Evolutionary conservation across 1,140 invertebrate genomes (phyloP), one percentile per base, ranked within the genome.

Genomic region (Macrocentrus cingulum): DNA sequence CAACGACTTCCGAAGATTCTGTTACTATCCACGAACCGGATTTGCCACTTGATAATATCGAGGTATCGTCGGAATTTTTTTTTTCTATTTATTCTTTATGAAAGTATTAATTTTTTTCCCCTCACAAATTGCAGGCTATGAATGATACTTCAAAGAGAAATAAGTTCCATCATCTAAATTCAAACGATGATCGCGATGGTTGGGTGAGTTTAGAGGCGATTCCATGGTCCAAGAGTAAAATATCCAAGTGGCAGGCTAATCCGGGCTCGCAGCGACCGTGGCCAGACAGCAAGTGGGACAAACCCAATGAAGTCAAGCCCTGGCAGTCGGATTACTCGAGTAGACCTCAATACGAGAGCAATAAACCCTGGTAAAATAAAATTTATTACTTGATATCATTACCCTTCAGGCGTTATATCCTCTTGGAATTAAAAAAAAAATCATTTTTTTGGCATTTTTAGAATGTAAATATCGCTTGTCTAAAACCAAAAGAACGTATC

Each of bases 141-240:
- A 79, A 82, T 77, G 59, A 85, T 39, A 76, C 76, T 1, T 11
- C 61, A n/a, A 76, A 79, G 41, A 67, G 74, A 51, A 76, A 78
- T 58, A 79, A 77, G 48, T 78, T 74, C 13, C 81, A 79, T 66
- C 68, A 71, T 13, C 83, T 65, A 73, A 79, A 84, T 70, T 82
- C 84, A 1, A 84, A 83, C 57, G 85, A 89, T 53, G 86, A 90
- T 62, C 83, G 85, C 60, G 85, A 86, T 52, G 88, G 87, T 0
- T 91, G 89, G 89, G 88, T 90, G 0, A 87, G 87, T 1, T 72
- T 91, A 36, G 88, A 91, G 49, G 87, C 88, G 0, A 83, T 91
- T 4, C 88, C 88, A 0, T 91, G 88, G 88, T 88, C 88, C 0
- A 84, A 87, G 11, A 89, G 88, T 58, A 89, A 90, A 77, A 86